Evolutionary conservation across 92 coral and sea anemone species (phyloP), one percentile per base, ranked within the genome.

Genomic region (Metridium senile): DNA sequence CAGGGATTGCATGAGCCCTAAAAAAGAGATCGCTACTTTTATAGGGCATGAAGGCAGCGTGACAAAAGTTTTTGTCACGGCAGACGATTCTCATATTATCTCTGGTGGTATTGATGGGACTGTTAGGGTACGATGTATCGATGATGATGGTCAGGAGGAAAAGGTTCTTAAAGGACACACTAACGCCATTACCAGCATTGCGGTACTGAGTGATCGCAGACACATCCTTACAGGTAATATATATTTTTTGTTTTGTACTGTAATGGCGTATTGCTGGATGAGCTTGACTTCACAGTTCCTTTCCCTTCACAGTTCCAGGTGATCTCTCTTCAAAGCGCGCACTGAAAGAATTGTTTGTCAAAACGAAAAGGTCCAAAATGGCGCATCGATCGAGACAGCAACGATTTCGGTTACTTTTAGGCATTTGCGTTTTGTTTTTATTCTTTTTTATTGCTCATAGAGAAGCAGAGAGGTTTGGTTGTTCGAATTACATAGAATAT

Each of bases 1-100:
- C 6, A 88, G 97, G 93, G 76, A 88, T 69, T 91, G 97, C 76
- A 81, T 79, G 78, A 85, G 53, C 7, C 63, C 63, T 31, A 84
- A 79, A 33, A 84, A 85, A 11, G 32, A 71, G n/a, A 52, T 53
- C 13, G 69, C 30, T 33, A 64, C 63, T 16, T 29, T 78, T 16
- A 77, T 76, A 23, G 85, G 81, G 27, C 97, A 91, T 66, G 84
- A 78, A 53, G 93, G 81, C 33, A 64, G 45, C 61, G 83, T 86
- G 72, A 86, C 90, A 11, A 74, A 73, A 28, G 78, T 71, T 19
- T 25, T 45, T 28, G 70, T 80, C 65, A 83, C 97, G 53, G 62
- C 39, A 35, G 88, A 85, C 58, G 93, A 84, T 49, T 32, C 51
- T 0, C 70, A 82, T 35, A 67, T 88, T 39, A 64, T 91, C 2